A percentile compares a stretch with the other conserved stretches of the same genome.
These are phyloP conservation scores for Eidolon helvum DNA, from an alignment of 2,113 vertebrate species.

Conservation along the genomic window DNA sequence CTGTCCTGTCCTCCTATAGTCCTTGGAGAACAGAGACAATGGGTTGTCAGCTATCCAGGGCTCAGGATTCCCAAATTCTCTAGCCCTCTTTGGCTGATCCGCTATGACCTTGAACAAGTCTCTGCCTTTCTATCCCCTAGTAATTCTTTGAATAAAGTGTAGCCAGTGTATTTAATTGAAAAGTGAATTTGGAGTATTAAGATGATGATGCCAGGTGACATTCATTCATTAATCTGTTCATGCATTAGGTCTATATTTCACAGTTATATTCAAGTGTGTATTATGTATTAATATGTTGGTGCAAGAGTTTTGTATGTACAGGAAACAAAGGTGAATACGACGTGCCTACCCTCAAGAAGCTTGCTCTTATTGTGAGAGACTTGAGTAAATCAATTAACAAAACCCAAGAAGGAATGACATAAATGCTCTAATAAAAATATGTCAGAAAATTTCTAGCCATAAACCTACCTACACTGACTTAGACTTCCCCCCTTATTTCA, in stretches of 20 bases:
- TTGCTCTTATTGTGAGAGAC: not conserved
- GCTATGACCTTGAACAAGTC: no score
- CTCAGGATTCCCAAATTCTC: no score
- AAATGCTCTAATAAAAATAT: not conserved
- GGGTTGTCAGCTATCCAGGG: no score
- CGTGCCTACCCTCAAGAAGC: not conserved
- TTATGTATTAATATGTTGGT: not conserved
- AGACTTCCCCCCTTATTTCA: not conserved
- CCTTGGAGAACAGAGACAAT: no score
- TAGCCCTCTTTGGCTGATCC: no score
- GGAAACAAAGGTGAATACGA: not conserved
- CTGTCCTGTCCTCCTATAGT: no score
- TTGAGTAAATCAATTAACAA: not conserved
- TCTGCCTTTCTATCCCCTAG: no score
- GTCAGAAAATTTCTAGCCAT: not conserved
- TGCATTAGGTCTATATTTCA: not conserved
- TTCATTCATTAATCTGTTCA: not conserved
- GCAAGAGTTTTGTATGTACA: not conserved
- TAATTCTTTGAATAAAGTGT: no score
- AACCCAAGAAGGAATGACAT: not conserved
- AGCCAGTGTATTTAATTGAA: no score
- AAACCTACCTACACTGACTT: not conserved
- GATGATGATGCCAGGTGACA: not conserved
- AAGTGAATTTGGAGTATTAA: no score
- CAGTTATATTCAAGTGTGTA: not conserved